Evolutionary conservation across 2,113 vertebrate genomes (phyloP).

Genomic region (Amblyornis subalaris): DNA sequence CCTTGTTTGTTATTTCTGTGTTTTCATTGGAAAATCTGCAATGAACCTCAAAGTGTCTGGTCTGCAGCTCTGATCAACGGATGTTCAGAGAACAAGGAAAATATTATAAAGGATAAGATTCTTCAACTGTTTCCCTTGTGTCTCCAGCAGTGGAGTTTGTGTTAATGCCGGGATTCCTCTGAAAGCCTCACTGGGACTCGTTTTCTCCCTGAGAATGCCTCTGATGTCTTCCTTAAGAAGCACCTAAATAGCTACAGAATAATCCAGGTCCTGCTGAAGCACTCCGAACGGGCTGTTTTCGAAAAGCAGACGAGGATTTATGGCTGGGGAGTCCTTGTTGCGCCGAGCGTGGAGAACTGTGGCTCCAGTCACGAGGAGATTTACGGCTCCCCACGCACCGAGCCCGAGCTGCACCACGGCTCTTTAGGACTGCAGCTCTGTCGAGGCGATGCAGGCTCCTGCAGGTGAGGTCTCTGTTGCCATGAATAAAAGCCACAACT

Average conservation of each 20-base stretch:
- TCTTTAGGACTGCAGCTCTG: conserved; percentile 2
- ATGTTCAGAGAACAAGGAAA: neutral
- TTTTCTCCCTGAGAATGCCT: neutral
- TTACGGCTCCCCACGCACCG: conserved; percentile 32
- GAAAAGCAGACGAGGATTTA: conserved; percentile 55
- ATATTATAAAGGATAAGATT: neutral
- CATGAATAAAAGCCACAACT: neutral
- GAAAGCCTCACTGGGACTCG: neutral
- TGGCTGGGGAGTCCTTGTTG: conserved; percentile 22
- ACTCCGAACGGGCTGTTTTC: conserved; percentile 32
- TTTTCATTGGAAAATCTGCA: neutral
- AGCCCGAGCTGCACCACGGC: neutral
- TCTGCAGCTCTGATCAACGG: neutral
- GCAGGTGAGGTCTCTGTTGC: conserved; percentile 15
- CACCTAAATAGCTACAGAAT: conserved; percentile 6
- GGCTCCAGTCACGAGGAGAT: conserved; percentile 13
- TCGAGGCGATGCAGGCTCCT: neutral
- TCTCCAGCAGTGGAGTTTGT: neutral
- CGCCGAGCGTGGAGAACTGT: conserved; percentile 30
- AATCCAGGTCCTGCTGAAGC: conserved; percentile 19
- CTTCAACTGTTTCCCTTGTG: neutral
- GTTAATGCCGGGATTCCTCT: neutral
- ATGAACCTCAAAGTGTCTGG: neutral
- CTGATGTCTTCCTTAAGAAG: conserved; percentile 6
- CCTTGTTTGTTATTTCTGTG: neutral